These are phyloP conservation scores for Crenuchus spilurus DNA, from an alignment of 2,797 vertebrate species.

Conservation along the genomic window DNA sequence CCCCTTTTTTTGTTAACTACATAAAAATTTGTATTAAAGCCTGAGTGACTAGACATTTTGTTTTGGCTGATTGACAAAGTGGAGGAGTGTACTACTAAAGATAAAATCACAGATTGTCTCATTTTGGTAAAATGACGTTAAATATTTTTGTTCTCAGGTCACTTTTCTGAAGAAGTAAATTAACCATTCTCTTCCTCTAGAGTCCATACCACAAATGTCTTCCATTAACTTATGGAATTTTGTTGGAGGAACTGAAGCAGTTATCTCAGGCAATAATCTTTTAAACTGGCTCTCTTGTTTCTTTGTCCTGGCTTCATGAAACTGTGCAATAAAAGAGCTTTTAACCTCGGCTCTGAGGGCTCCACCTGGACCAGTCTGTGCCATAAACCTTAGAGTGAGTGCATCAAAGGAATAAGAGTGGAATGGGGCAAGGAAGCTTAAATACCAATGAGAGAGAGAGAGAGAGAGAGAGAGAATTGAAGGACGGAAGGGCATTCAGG, in stretches of 20 bases:
- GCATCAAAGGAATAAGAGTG: slow-evolving; percentile 52
- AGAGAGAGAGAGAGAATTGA: slow-evolving; percentile 3
- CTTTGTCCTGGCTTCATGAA: slow-evolving; percentile 69
- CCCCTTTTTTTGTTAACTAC: no score
- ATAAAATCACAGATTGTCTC: no score
- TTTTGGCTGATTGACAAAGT: no score
- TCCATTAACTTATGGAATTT: slow-evolving; percentile 60
- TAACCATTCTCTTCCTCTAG: not conserved
- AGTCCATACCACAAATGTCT: slow-evolving; percentile 4
- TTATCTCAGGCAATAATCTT: slow-evolving; percentile 71
- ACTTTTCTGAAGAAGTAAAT: not conserved
- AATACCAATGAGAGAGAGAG: slow-evolving; percentile 38
- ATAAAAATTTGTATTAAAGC: no score
- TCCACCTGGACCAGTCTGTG: slow-evolving; percentile 43
- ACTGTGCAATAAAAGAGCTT: slow-evolving; percentile 72
- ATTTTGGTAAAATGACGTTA: not conserved
- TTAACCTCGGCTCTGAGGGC: slow-evolving; percentile 66
- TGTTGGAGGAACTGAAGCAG: slow-evolving; percentile 60
- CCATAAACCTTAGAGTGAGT: slow-evolving; percentile 33
- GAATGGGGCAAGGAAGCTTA: slow-evolving; percentile 55
- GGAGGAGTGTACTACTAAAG: no score
- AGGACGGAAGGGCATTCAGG: slow-evolving; percentile 24
- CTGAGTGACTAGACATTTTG: no score
- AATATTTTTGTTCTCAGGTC: not conserved
- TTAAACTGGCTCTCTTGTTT: slow-evolving; percentile 66